These are phyloP conservation scores for Phenganax stokvisi DNA, from an alignment of 92 coral and sea anemone genomes.

Conservation along the genomic window DNA sequence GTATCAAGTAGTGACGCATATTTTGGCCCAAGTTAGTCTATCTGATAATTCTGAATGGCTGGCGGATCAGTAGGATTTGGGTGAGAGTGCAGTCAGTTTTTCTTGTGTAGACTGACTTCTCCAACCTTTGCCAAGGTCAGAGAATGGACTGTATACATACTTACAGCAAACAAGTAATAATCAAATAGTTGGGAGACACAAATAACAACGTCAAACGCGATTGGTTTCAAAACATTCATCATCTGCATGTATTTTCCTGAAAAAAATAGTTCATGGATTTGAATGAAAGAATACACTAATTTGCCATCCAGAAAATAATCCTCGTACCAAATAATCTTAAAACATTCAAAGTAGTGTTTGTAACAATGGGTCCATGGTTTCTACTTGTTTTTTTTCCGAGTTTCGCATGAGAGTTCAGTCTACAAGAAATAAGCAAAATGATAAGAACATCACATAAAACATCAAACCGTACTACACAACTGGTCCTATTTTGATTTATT, in stretches of 20 bases:
- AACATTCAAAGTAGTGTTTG: conserved; percentile 89
- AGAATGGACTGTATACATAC: conserved; percentile 15
- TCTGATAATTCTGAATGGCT: background rate
- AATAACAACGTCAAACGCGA: conserved; percentile 97
- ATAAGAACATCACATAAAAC: no score
- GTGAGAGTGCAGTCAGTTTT: no score
- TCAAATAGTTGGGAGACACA: conserved; percentile 98
- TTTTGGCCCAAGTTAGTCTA: background rate
- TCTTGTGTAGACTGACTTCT: no score
- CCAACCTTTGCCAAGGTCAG: no score
- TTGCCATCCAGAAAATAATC: background rate
- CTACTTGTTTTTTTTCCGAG: conserved; percentile 49
- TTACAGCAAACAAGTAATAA: conserved; percentile 91
- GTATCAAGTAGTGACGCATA: background rate
- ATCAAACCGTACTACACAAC: no score
- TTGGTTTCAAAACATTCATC: conserved; percentile 98
- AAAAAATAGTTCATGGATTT: background rate
- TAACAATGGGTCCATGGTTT: conserved; percentile 85
- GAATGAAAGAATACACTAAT: background rate
- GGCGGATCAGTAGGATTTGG: no score
- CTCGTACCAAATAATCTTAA: conserved; percentile 83
- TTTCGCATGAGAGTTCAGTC: conserved; percentile 19
- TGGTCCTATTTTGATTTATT: no score
- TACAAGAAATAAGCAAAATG: background rate
- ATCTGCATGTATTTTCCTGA: conserved; percentile 99